These are phyloP conservation scores for Heliconius nattereri DNA, from an alignment of 1,140 invertebrate species.

Conservation along the genomic window DNA sequence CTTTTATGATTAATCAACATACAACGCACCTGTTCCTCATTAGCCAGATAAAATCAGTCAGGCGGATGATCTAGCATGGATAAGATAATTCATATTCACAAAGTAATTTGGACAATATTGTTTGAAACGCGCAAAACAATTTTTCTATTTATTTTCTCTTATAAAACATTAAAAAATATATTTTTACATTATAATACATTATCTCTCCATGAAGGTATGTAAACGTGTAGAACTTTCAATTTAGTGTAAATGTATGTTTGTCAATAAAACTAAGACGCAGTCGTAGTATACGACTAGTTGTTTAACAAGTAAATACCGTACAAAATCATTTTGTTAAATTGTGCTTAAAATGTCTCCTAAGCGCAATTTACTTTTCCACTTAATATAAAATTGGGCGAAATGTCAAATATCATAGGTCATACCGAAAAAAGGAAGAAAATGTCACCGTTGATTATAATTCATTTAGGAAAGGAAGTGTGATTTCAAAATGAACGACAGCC, in stretches of 20 bases:
- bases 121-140: too few relatives aligned
- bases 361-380: slow-evolving; percentile 3
- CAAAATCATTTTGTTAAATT: slow-evolving; percentile 11
- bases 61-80: background rate
- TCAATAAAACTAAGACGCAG: background rate
- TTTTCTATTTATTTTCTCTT: too few relatives aligned
- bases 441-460: slow-evolving; percentile 6
- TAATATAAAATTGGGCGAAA: slow-evolving; percentile 7
- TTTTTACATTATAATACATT: background rate
- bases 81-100: background rate
- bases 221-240: background rate
- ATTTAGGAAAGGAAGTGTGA: background rate
- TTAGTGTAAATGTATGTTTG: background rate
- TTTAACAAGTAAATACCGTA: background rate
- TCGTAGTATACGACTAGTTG: background rate
- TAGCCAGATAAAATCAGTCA: background rate
- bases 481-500: background rate
- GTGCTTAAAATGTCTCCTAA: slow-evolving; percentile 9
- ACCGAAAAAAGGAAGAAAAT: slow-evolving; percentile 3
- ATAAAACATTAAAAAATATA: too few relatives aligned
- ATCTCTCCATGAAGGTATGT: background rate
- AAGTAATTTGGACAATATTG: background rate
- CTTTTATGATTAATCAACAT: background rate
- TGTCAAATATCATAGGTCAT: background rate
- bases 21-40: background rate